Conservation (phyloP, 2,113 vertebrate species). For the Leptodactylus fuscus region DNA sequence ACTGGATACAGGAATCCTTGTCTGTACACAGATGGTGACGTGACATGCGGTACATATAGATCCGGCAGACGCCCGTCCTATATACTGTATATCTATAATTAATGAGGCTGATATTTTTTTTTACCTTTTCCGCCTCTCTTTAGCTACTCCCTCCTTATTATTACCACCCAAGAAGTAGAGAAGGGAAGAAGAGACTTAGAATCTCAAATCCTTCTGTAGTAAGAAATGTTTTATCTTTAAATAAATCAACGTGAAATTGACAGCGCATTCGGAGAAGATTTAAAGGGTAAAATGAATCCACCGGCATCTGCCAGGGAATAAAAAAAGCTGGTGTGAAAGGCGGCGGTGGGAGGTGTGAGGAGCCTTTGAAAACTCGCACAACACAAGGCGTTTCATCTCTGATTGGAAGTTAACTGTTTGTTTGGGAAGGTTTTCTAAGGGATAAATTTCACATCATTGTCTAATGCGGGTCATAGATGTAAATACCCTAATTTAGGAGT, state of each 20-base stretch:
- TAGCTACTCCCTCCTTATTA: background rate
- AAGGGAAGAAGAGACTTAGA: background rate
- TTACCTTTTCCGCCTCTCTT: background rate
- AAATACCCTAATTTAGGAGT: too few relatives aligned
- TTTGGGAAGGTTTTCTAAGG: too few relatives aligned
- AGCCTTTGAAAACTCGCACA: conserved; percentile 45
- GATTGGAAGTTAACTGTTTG: conserved; percentile 29
- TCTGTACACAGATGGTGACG: too few relatives aligned
- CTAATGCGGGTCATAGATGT: too few relatives aligned
- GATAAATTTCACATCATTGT: too few relatives aligned
- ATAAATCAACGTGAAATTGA: conserved; percentile 20
- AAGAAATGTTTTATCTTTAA: conserved; percentile 25
- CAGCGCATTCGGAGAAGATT: conserved; percentile 32
- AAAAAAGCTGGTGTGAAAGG: conserved; percentile 59
- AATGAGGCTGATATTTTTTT: background rate
- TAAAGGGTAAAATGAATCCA: conserved; percentile 43
- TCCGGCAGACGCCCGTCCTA: too few relatives aligned
- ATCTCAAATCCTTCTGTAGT: background rate
- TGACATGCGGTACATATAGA: too few relatives aligned
- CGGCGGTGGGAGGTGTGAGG: conserved; percentile 57
- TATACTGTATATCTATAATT: too few relatives aligned
- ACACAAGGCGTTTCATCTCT: conserved; percentile 42
- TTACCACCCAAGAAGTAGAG: background rate
- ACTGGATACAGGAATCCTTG: too few relatives aligned
- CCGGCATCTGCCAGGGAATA: conserved; percentile 45